Evolutionary conservation across 2,113 vertebrate species (phyloP).

Genomic region (Anser brachyrhynchus): DNA sequence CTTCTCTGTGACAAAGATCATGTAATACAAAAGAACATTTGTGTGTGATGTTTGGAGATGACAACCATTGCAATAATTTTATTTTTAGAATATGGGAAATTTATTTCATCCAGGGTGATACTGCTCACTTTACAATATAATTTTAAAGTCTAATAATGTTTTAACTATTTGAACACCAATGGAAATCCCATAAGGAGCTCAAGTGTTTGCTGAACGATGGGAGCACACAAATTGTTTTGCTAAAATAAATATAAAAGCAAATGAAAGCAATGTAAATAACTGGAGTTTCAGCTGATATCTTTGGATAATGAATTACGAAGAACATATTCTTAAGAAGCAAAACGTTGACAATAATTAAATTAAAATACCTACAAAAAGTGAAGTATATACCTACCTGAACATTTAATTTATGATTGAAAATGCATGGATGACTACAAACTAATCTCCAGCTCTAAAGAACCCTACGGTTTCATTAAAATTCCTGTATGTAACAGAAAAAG

Average conservation of each 20-base stretch:
- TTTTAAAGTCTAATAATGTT: slow-evolving; percentile 10
- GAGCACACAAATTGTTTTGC: neutral
- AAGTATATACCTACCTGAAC: neutral
- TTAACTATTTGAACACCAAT: slow-evolving; percentile 27
- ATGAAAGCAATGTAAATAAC: neutral
- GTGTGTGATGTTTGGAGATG: neutral
- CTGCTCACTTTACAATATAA: neutral
- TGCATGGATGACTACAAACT: neutral
- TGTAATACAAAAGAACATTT: neutral
- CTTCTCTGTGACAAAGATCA: neutral
- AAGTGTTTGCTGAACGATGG: neutral
- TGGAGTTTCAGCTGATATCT: neutral
- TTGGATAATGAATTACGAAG: neutral
- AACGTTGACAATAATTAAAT: slow-evolving; percentile 18
- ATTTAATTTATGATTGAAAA: neutral
- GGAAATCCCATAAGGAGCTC: neutral
- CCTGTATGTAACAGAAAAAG: slow-evolving; percentile 6
- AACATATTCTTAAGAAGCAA: neutral
- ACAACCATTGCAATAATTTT: neutral
- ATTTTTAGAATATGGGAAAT: neutral
- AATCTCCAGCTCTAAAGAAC: neutral
- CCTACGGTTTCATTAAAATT: neutral
- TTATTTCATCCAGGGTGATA: neutral
- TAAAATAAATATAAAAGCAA: neutral
- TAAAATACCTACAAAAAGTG: neutral